Conservation (phyloP, 2,113 vertebrate genomes). For the Anas platyrhynchos region DNA sequence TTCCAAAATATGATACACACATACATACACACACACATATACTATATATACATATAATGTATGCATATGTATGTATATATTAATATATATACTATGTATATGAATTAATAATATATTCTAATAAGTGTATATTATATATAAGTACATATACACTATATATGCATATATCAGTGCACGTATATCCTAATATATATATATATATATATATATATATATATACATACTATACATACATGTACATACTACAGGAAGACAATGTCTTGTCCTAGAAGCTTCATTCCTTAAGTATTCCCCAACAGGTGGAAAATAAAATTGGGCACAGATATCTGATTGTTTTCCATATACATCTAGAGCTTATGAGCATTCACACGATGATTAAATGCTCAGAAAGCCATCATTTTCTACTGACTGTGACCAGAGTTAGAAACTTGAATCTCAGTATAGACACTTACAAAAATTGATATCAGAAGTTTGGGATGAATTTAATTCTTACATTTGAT, state of each 20-base stretch:
- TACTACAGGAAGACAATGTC: fast-evolving
- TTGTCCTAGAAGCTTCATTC: background rate
- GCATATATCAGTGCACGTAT: too few relatives aligned
- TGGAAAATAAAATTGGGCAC: background rate
- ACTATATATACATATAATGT: too few relatives aligned
- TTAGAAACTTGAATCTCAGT: background rate
- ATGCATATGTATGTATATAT: too few relatives aligned
- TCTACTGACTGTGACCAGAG: background rate
- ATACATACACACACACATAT: too few relatives aligned
- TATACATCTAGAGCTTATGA: background rate
- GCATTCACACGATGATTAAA: background rate
- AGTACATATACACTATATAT: too few relatives aligned
- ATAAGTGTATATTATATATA: too few relatives aligned
- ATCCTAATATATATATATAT: too few relatives aligned
- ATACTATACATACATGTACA: too few relatives aligned
- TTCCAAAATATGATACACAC: background rate
- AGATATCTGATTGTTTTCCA: background rate
- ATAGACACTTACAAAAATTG: background rate
- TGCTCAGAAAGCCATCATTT: background rate
- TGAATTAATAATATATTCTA: too few relatives aligned
- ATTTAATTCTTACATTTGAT: background rate
- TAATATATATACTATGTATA: too few relatives aligned
- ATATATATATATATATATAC: too few relatives aligned
- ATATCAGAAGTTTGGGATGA: background rate
- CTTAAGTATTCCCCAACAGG: background rate